Percentiles rank a stretch among this genome's conserved stretches.
These are phyloP conservation scores for Corythaeola cristata DNA, from an alignment of 2,113 vertebrate species.

Conservation along the genomic window DNA sequence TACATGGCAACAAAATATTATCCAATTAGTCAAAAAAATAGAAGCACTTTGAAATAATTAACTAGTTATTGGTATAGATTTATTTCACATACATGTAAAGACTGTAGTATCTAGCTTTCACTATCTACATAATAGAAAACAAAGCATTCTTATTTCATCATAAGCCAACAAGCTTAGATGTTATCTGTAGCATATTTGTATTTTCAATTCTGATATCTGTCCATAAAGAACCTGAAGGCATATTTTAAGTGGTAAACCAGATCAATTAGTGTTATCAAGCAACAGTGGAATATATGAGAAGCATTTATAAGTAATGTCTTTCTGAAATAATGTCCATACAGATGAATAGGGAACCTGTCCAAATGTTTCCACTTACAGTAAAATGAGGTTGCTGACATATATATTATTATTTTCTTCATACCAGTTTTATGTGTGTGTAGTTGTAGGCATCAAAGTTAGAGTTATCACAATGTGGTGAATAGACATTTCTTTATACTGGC, in stretches of 20 bases:
- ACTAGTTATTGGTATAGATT: background rate
- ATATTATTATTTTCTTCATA: background rate
- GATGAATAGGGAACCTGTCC: background rate
- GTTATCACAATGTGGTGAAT: background rate
- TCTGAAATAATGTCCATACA: background rate
- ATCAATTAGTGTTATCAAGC: background rate
- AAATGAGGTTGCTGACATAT: background rate
- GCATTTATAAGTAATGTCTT: background rate
- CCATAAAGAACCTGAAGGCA: background rate
- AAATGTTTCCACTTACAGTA: background rate
- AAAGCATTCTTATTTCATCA: background rate
- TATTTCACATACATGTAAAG: background rate
- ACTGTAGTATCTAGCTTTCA: background rate
- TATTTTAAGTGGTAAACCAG: background rate
- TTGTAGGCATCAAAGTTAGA: background rate
- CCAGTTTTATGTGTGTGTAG: background rate
- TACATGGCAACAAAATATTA: background rate
- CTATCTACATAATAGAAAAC: background rate
- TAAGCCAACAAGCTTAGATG: background rate
- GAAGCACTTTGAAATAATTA: background rate
- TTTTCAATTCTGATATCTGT: background rate
- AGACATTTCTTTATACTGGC: background rate
- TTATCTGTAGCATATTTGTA: background rate
- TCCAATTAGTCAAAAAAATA: background rate
- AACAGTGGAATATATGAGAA: background rate